A percentile compares a stretch with the other conserved stretches of the same genome.
Conservation (phyloP, 2,797 vertebrate genomes). For the Uromys caudimaculatus region DNA sequence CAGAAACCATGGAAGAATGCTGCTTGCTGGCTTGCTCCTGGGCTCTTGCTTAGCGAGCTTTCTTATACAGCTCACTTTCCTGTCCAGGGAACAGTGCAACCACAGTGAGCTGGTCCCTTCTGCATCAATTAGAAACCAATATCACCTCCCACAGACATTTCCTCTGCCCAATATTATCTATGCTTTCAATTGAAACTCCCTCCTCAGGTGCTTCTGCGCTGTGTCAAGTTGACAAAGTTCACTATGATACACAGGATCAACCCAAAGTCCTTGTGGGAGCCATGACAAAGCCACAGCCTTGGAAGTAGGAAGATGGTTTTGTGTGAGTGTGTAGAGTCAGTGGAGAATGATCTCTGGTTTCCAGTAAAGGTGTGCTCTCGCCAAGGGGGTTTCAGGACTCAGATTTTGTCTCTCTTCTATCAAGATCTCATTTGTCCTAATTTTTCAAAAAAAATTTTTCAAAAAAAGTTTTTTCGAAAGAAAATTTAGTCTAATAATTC, state of each 20-base stretch:
- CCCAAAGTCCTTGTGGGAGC: slow-evolving; percentile 81
- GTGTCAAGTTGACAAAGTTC: background rate
- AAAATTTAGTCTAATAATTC: background rate
- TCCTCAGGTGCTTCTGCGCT: background rate
- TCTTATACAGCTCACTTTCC: background rate
- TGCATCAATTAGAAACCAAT: background rate
- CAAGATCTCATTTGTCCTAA: slow-evolving; percentile 79
- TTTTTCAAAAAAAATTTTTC: background rate
- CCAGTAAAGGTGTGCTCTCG: slow-evolving; percentile 80
- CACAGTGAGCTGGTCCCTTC: background rate
- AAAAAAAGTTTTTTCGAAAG: background rate
- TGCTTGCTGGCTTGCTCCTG: no score
- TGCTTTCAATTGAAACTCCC: background rate
- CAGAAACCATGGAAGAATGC: background rate
- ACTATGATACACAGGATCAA: background rate
- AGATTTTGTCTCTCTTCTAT: slow-evolving; percentile 69
- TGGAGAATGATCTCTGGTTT: slow-evolving; percentile 77
- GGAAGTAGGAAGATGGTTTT: background rate
- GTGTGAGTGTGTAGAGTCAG: slow-evolving; percentile 66
- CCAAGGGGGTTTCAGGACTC: no score
- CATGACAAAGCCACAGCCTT: background rate
- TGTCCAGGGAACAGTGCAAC: background rate
- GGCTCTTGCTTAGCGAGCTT: background rate
- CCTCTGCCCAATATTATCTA: background rate
- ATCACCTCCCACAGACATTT: no score